These are phyloP conservation scores for Tridacna gigas DNA, from an alignment of 2,888 invertebrate genomes.

Conservation along the genomic window DNA sequence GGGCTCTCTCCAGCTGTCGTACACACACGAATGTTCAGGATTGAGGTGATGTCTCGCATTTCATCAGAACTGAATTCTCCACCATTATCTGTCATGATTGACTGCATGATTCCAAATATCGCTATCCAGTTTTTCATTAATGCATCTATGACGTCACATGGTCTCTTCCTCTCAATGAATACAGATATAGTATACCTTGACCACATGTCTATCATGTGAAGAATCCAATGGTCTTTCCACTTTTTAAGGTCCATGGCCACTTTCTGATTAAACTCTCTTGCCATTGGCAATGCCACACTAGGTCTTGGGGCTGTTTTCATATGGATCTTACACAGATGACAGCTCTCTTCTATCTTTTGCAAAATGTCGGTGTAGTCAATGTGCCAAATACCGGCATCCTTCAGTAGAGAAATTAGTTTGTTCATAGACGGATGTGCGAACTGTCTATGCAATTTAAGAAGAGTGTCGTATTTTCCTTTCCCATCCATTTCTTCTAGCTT, in stretches of 20 bases:
- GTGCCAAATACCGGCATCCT: constrained; percentile 49
- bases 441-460: constrained; percentile 57
- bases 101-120: constrained; percentile 50
- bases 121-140: constrained; percentile 57
- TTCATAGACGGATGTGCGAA: constrained; percentile 58
- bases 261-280: constrained; percentile 40
- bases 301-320: constrained; percentile 46
- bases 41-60: background rate
- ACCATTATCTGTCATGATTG: constrained; percentile 31
- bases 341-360: constrained; percentile 9
- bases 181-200: constrained; percentile 35
- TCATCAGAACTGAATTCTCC: background rate
- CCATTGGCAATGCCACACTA: constrained; percentile 46
- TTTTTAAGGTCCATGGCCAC: constrained; percentile 52
- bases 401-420: constrained; percentile 28
- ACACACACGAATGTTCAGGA: background rate
- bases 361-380: constrained; percentile 43
- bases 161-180: constrained; percentile 41
- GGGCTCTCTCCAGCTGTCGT: background rate
- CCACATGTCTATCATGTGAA: constrained; percentile 44
- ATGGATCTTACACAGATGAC: constrained; percentile 26
- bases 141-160: constrained; percentile 47
- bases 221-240: constrained; percentile 26
- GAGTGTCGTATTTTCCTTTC: constrained; percentile 24
- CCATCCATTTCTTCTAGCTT: constrained; percentile 34